Conservation (phyloP, 2,113 vertebrate species). For the Trematocara nigrifrons region DNA sequence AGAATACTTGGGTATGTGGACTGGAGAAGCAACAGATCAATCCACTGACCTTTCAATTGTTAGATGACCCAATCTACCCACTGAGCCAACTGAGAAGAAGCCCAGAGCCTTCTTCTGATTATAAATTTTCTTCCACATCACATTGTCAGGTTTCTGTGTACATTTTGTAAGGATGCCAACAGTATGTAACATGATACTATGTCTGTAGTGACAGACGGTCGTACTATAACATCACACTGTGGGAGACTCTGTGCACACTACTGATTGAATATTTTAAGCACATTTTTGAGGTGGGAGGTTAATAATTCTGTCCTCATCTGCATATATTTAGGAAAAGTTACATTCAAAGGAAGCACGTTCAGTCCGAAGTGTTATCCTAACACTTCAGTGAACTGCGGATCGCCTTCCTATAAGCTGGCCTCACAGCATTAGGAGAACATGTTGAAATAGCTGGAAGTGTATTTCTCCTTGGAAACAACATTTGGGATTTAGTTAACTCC, state of each 20-base stretch:
- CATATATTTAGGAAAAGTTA: not conserved
- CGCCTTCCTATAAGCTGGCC: not conserved
- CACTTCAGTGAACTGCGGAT: not conserved
- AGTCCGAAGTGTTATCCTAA: not conserved
- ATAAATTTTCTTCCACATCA: not conserved
- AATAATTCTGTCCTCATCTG: not conserved
- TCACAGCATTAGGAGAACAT: not conserved
- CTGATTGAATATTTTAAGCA: not conserved
- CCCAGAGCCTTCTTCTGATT: accelerated
- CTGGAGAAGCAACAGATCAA: not conserved
- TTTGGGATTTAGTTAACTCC: slow-evolving; percentile 12
- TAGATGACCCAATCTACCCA: not conserved
- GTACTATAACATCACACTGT: not conserved
- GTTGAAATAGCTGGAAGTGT: not conserved
- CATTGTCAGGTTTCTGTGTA: not conserved
- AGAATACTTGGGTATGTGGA: not conserved
- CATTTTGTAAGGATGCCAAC: not conserved
- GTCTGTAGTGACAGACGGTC: not conserved
- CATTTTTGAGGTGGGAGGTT: not conserved
- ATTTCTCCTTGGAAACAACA: not conserved
- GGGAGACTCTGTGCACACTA: not conserved
- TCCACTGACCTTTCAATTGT: not conserved
- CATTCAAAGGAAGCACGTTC: not conserved
- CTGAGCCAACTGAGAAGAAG: not conserved
- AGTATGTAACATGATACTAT: not conserved